Conservation (phyloP, 2,113 vertebrate species). For the Archocentrus centrarchus region DNA sequence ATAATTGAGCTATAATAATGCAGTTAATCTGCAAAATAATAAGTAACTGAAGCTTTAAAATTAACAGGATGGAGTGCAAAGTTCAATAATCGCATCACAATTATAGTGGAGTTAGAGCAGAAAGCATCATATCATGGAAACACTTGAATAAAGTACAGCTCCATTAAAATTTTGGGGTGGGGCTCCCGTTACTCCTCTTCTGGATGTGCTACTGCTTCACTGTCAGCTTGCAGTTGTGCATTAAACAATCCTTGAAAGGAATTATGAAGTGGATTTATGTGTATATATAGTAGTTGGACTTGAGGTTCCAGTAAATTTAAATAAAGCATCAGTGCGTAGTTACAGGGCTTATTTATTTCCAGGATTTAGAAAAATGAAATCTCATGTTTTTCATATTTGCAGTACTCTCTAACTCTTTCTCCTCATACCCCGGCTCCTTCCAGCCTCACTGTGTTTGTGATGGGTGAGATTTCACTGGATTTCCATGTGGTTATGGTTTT, state of each 20-base stretch:
- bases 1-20: neutral
- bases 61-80: too few relatives aligned
- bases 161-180: too few relatives aligned
- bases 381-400: neutral
- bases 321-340: neutral
- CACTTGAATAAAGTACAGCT: too few relatives aligned
- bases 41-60: neutral
- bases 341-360: neutral
- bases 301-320: neutral
- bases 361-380: neutral
- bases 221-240: neutral
- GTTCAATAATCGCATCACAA: too few relatives aligned
- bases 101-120: too few relatives aligned
- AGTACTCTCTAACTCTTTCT: neutral
- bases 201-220: neutral
- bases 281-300: neutral
- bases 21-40: neutral
- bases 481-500: slow-evolving; percentile 4
- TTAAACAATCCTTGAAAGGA: neutral
- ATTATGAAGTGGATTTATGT: neutral
- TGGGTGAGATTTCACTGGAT: neutral
- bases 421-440: neutral
- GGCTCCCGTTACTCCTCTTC: neutral
- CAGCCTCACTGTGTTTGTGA: neutral
- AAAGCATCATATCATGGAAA: too few relatives aligned